Evolutionary conservation across 2,113 vertebrate species (phyloP).

Genomic region (Arenaria interpres): DNA sequence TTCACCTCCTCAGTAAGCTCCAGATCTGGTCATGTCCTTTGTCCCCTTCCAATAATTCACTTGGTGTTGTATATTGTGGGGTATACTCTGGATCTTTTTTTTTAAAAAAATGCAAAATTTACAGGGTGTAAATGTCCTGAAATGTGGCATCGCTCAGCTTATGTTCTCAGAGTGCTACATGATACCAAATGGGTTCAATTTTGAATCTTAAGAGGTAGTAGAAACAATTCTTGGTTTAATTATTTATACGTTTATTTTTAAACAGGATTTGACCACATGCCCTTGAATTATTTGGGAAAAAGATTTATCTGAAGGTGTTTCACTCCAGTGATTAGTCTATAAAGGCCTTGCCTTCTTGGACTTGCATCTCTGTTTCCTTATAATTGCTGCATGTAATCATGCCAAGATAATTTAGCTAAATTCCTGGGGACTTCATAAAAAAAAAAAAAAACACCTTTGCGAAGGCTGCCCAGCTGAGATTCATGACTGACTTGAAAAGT

Average conservation of each 20-base stretch:
- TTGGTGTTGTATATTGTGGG: not conserved
- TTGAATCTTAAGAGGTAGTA: not conserved
- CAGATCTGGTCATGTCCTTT: not conserved
- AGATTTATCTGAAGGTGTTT: not conserved
- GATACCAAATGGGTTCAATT: not conserved
- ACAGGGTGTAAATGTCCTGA: not conserved
- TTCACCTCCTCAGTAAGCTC: not conserved
- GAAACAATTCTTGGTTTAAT: not conserved
- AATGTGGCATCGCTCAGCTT: not conserved
- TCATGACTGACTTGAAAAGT: not conserved
- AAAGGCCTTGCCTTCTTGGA: not conserved
- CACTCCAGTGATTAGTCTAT: not conserved
- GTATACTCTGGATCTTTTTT: not conserved
- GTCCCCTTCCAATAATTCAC: not conserved
- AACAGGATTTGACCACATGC: not conserved
- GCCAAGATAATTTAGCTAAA: not conserved
- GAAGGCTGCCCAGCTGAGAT: not conserved
- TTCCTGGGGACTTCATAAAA: not conserved
- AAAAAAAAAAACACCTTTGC: not conserved
- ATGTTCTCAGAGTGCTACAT: not conserved
- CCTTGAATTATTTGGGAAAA: not conserved
- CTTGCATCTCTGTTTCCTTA: not conserved
- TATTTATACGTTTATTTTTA: not conserved
- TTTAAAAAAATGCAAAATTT: not conserved
- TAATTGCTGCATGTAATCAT: not conserved